These are phyloP conservation scores for Tipula lateralis DNA, from an alignment of 2,888 invertebrate genomes.

Conservation along the genomic window DNA sequence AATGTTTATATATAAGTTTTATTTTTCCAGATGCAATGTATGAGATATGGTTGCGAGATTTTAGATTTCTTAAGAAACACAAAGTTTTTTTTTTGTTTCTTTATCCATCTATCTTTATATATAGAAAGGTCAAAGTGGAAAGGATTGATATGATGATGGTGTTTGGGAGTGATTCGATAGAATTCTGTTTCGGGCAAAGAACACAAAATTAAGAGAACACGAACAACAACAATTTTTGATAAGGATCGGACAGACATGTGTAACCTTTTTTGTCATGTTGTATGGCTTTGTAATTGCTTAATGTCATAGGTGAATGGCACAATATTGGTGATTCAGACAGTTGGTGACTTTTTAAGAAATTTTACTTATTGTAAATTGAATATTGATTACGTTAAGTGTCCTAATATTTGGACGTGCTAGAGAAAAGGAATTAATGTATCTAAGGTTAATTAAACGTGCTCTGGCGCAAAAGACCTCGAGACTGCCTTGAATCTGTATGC, in stretches of 20 bases:
- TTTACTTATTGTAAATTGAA: neutral
- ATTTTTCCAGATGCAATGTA: neutral
- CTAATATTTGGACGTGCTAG: neutral
- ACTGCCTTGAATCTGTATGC: too few relatives aligned
- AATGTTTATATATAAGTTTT: neutral
- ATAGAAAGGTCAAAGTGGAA: slow-evolving; percentile 4
- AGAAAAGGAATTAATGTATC: too few relatives aligned
- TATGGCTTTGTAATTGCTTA: neutral
- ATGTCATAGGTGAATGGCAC: neutral
- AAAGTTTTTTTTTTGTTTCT: neutral
- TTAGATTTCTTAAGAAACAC: neutral
- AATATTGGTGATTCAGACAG: neutral
- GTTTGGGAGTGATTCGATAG: neutral
- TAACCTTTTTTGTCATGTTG: neutral
- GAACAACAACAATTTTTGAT: neutral
- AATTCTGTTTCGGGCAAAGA: neutral
- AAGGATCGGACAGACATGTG: neutral
- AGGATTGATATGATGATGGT: slow-evolving; percentile 19
- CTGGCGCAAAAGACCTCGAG: too few relatives aligned
- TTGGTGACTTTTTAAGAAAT: neutral
- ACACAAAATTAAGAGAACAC: neutral
- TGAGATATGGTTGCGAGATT: neutral
- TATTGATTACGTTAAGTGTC: neutral
- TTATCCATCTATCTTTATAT: neutral
- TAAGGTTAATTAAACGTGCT: too few relatives aligned